Evolutionary conservation across 2,113 vertebrate genomes (phyloP), one percentile per base, ranked within the genome.

Genomic region (Bambusicola thoracicus): DNA sequence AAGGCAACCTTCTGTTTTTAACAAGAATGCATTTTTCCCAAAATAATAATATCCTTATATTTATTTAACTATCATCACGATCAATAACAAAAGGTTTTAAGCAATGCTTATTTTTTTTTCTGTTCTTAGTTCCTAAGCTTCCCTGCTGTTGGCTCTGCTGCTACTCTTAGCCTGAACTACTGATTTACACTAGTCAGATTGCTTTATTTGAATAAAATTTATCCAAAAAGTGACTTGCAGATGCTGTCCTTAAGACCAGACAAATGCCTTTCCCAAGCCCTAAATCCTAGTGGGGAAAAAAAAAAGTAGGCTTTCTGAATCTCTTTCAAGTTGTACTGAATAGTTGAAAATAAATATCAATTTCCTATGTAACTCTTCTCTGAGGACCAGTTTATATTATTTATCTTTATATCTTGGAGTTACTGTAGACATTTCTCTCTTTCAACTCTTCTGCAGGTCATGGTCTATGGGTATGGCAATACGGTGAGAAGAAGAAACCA

Each of bases 381-480:
- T 53, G 27, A 76, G 29, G 77, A 30, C 13, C 76, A 78, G 70
- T 46, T 34, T 13, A 10, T 79, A 40, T n/a, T 8, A 21, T 69
- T 70, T 81, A 11, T 48, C 29, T 38, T 85, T 84, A 49, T 78
- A 58, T 24, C 43, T 61, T 87, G 16, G 53, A 61, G 19, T 36
- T 94, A 49, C 67, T 77, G 65, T 81, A 12, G 11, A 18, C 93
- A 95, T 93, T 79, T 77, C 13, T 94, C 20, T 95, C 59, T 94
- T 89, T 77, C 40, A 63, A 93, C 36, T 40, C 30, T 67, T 76
- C 65, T 82, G 40, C 96, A 99, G 99, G 99, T 97, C 99, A 99
- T 4, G 98, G 99, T 53, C 86, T 99, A 46, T 99, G 99, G 99
- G 96, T 99, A 58, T 98, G 97, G 96, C 98, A 98, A 34, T 99